Conservation (phyloP, 2,888 invertebrate species). For the Apamea monoglypha region DNA sequence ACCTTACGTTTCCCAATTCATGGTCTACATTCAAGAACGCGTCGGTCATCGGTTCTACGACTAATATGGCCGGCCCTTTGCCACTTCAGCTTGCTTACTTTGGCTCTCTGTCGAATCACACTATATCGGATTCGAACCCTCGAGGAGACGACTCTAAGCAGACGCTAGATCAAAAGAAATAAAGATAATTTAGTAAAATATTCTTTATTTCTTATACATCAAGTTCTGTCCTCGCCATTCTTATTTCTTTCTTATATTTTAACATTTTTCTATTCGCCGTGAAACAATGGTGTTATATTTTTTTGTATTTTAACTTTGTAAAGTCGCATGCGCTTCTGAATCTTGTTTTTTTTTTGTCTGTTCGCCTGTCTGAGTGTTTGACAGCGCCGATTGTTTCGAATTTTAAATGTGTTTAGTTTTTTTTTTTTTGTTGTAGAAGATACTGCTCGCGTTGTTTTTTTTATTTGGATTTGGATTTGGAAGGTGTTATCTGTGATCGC, state of each 20-base stretch:
- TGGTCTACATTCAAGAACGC: background rate
- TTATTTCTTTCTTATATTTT: background rate
- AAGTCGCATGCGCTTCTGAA: conserved; percentile 17
- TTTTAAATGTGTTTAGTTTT: conserved; percentile 38
- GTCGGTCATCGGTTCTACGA: background rate
- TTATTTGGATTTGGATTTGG: conserved; percentile 9
- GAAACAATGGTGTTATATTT: conserved; percentile 51
- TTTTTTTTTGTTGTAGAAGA: background rate
- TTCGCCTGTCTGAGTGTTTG: conserved; percentile 41
- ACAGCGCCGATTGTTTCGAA: conserved; percentile 58
- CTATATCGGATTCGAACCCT: background rate
- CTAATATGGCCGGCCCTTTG: background rate
- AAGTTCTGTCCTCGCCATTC: background rate
- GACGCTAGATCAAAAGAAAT: background rate
- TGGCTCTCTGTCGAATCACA: background rate
- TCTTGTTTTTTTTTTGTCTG: conserved; percentile 32
- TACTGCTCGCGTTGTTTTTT: background rate
- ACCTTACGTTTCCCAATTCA: background rate
- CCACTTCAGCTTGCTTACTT: background rate
- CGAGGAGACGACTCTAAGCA: background rate
- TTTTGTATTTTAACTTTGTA: conserved; percentile 20
- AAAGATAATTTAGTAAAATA: background rate
- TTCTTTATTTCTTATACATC: background rate
- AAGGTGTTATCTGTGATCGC: conserved; percentile 37
- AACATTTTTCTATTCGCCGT: conserved; percentile 15